Conservation (phyloP, 1,140 invertebrate genomes). For the Trichogramma pretiosum region DNA sequence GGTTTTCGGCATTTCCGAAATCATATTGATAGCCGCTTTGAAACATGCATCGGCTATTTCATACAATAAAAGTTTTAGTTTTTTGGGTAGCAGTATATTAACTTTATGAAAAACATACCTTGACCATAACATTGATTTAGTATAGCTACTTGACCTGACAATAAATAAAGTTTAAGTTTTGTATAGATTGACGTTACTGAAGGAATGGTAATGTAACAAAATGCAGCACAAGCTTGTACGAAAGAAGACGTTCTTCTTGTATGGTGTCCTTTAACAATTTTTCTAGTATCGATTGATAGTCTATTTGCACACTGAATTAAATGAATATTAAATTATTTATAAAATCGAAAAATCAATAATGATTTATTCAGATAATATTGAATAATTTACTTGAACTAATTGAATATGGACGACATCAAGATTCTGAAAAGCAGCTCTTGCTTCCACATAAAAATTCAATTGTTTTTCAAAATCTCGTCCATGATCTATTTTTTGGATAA, state of each 20-base stretch:
- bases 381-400: constrained; percentile 65
- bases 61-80: not conserved
- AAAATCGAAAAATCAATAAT: constrained; percentile 1
- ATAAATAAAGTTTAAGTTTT: constrained; percentile 75
- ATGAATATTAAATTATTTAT: constrained; percentile 7
- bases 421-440: constrained; percentile 79
- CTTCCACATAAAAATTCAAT: constrained; percentile 87
- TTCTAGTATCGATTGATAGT: constrained; percentile 63
- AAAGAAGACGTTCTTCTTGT: constrained; percentile 75
- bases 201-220: constrained; percentile 91
- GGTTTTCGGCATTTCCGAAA: constrained; percentile 69
- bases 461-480: constrained; percentile 83
- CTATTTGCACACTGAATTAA: constrained; percentile 65
- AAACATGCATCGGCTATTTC: constrained; percentile 82
- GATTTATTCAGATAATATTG: not conserved
- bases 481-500: constrained; percentile 72
- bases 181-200: constrained; percentile 70
- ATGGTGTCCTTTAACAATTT: constrained; percentile 66
- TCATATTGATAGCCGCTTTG: constrained; percentile 72
- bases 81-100: not conserved
- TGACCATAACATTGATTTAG: constrained; percentile 86
- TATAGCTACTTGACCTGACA: constrained; percentile 81
- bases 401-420: constrained; percentile 77
- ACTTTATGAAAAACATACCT: constrained; percentile 48
- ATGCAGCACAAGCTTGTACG: constrained; percentile 89